Percentiles rank a stretch among this genome's conserved stretches.
These are phyloP conservation scores for Piscicola geometra DNA, from an alignment of 2,888 invertebrate genomes.

Conservation along the genomic window DNA sequence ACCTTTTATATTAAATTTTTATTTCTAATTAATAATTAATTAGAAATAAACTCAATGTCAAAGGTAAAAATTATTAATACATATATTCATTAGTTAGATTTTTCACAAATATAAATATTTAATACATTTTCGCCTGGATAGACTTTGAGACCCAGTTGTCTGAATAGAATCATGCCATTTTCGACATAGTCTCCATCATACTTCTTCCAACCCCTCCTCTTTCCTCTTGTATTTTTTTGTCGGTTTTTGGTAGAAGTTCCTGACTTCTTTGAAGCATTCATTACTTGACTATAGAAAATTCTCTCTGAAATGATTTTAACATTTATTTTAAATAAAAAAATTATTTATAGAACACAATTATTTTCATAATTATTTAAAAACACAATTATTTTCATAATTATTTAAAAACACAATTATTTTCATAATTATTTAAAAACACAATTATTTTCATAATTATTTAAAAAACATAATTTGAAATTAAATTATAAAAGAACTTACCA, in stretches of 20 bases:
- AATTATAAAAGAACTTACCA: too few relatives aligned
- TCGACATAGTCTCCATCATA: constrained; percentile 52
- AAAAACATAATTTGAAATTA: too few relatives aligned
- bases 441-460: too few relatives aligned
- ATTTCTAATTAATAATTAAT: too few relatives aligned
- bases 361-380: too few relatives aligned
- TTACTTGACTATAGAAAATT: neutral
- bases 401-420: too few relatives aligned
- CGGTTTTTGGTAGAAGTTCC: constrained; percentile 46
- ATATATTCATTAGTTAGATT: neutral
- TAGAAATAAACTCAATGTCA: too few relatives aligned
- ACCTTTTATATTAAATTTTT: constrained; percentile 64
- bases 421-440: too few relatives aligned
- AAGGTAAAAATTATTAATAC: neutral
- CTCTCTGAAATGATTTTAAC: neutral
- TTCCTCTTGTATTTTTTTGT: constrained; percentile 44
- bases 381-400: too few relatives aligned
- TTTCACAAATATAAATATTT: neutral
- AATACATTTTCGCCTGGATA: constrained; percentile 56
- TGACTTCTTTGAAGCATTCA: constrained; percentile 46
- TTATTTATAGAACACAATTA: too few relatives aligned
- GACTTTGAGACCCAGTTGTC: constrained; percentile 49
- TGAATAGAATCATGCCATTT: constrained; percentile 49
- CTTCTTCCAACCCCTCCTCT: constrained; percentile 47
- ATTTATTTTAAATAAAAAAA: too few relatives aligned